Percentiles rank a stretch among this genome's conserved stretches.
phyloP scores from a whole-genome alignment of 23 tunicate genomes.

The Trididemnum clinides region DNA sequence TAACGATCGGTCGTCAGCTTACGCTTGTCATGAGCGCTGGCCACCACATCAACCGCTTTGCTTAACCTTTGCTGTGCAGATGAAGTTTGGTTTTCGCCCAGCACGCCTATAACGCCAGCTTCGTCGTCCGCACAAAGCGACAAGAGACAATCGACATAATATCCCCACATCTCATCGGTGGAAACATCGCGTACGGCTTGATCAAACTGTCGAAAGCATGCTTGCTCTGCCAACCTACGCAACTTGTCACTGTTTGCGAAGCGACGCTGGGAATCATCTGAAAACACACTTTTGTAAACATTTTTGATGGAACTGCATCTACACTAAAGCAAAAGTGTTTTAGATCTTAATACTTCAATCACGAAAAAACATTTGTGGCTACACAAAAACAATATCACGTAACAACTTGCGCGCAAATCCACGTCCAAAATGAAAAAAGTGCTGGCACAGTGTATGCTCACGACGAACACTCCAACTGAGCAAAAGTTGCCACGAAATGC shows the following conservation, averaged over 20 bases:
- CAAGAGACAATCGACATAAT: constrained; percentile 42
- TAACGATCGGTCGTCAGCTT: constrained; percentile 24
- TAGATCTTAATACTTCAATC: too few species aligned
- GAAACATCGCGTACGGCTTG: constrained; percentile 48
- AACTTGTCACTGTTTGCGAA: neutral
- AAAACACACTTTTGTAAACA: too few species aligned
- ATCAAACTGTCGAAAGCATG: constrained; percentile 64
- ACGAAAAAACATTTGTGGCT: too few species aligned
- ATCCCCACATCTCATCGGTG: constrained; percentile 73
- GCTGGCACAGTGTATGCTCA: too few species aligned
- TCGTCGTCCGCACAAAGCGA: neutral
- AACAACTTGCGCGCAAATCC: too few species aligned
- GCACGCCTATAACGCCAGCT: neutral
- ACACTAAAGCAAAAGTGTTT: too few species aligned
- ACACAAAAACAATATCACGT: too few species aligned
- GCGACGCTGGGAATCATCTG: too few species aligned
- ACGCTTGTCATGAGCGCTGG: constrained; percentile 13
- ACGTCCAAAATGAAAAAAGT: too few species aligned
- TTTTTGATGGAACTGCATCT: too few species aligned
- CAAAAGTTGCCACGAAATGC: too few species aligned
- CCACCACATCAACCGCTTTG: neutral
- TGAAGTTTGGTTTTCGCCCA: neutral
- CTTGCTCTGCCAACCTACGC: neutral
- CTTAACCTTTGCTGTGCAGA: neutral
- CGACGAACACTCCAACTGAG: too few species aligned